Evolutionary conservation across 2,113 vertebrate genomes (phyloP).

Genomic region (Terrapene triunguis): DNA sequence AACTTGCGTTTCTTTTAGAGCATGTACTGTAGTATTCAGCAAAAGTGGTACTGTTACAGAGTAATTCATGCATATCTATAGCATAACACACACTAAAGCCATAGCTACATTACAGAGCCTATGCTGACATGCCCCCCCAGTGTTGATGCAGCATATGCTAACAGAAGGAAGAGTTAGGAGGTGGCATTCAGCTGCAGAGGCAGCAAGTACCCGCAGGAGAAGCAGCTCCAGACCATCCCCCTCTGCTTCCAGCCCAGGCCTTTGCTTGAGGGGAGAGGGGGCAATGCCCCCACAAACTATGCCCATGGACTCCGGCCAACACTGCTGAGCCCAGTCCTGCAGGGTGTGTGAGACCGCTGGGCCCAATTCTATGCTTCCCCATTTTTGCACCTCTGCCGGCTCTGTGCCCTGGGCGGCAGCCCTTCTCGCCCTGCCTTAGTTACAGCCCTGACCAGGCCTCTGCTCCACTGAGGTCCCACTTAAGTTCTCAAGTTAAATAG

Average conservation of each 20-base stretch:
- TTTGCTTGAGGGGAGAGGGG: no score
- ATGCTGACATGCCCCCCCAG: neutral
- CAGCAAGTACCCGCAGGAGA: no score
- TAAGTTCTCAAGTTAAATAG: neutral
- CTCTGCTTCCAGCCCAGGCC: no score
- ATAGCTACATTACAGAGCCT: neutral
- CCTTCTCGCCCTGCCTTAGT: no score
- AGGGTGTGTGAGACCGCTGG: no score
- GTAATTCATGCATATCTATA: neutral
- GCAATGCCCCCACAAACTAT: no score
- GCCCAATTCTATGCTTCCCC: no score
- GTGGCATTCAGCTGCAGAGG: no score
- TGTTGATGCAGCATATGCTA: neutral
- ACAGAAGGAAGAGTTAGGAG: neutral
- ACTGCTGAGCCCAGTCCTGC: no score
- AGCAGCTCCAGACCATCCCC: no score
- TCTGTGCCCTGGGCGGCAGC: no score
- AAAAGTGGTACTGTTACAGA: neutral
- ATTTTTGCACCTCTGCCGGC: rapidly evolving
- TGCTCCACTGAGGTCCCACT: neutral
- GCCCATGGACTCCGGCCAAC: no score
- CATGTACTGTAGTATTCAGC: rapidly evolving
- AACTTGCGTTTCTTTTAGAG: neutral
- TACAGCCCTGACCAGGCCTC: neutral
- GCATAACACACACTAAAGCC: neutral